Base-by-base conservation (phyloP, 2,888 invertebrate genomes). In the Chymomyza amoena region DNA sequence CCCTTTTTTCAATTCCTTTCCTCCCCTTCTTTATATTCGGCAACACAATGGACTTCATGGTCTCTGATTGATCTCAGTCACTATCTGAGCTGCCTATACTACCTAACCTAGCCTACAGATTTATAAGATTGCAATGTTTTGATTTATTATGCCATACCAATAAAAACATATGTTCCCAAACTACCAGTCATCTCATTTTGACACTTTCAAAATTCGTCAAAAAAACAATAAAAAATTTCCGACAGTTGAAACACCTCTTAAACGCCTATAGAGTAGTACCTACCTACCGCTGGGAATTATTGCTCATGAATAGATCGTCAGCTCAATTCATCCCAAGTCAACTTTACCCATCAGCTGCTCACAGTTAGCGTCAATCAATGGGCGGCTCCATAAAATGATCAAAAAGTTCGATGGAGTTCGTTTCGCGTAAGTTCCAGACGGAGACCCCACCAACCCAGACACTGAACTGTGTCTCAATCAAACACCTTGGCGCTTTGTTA, bases 401-500 rank as follows among this genome's bases (percentile, higher is more conserved):
- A 45, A 13, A 45, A 45, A 45, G 39, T 45, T 7, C 39, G 6
- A 13, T 13, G 7, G 25, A 25, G 25, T 36, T 36, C 7, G 36
- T 6, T 36, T 6, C 36, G 36, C 36, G 6, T 1, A 10, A 45
- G 39, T 45, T 45, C 4, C 39, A 45, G 39, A 13, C 13, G 2
- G 13, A 10, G 39, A 10, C 39, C 39, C 13, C 39, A 20, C 2
- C 2, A 20, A 1, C 25, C 25, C 25, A 25, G 39, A 45, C 39
- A 13, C 39, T 13, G 39, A 54, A 18, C 16, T 62, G 18, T 62
- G 56, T 75, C 69, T 66, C 65, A 60, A 73, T 69, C 68, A 66
- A 77, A 75, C 75, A 81, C 77, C 87, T 86, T 86, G 82, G 60
- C 36, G 68, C 68, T 68, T 78, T 68, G 72, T 73, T 73, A 68